Evolutionary conservation across 2,113 vertebrate species (phyloP), one percentile per base, ranked within the genome.

Genomic region (Cervus canadensis): DNA sequence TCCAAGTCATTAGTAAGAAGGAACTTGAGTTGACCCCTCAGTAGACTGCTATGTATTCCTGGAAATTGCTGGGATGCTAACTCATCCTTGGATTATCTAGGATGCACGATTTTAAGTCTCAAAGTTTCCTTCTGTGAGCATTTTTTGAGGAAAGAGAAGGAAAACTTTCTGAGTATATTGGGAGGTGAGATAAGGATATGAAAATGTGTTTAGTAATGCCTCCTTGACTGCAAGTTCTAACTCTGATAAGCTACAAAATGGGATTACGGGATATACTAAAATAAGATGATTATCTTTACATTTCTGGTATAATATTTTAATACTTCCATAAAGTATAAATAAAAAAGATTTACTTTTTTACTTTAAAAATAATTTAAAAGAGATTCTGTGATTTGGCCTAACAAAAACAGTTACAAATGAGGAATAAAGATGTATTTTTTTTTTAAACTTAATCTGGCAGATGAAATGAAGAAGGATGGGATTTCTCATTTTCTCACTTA

Each of bases 391-490:
- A 50, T 78, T 54, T 7, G 45, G 67, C 2, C 25, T 84, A 89
- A 84, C 50, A 52, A 97, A 95, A 97, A 89, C 87, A 95, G 64
- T 74, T 86, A 52, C n/a, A 87, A 95, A 52, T n/a, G 76, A 93
- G 28, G 40, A 82, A 78, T 59, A 93, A 97, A 95, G 56, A 43
- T 28, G 6, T 17, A 67, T 60, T 67, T 33, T 91, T 79, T 40
- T 84, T 83, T 64, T 33, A 45, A 43, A 76, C 89, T 40, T 16
- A 52, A 30, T 40, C 36, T 89, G 89, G 52, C 88, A 92, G 79
- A 92, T 90, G 62, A 88, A 71, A 11, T 40, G 82, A 71, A 79
- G 54, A 74, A 95, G 25, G 17, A 43, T 59, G 10, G 85, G 36
- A 79, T 33, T 45, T 50, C 60, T 74, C 33, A 30, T 40, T 64